Conservation (phyloP, 2,797 vertebrate species). For the Geotrypetes seraphini region DNA sequence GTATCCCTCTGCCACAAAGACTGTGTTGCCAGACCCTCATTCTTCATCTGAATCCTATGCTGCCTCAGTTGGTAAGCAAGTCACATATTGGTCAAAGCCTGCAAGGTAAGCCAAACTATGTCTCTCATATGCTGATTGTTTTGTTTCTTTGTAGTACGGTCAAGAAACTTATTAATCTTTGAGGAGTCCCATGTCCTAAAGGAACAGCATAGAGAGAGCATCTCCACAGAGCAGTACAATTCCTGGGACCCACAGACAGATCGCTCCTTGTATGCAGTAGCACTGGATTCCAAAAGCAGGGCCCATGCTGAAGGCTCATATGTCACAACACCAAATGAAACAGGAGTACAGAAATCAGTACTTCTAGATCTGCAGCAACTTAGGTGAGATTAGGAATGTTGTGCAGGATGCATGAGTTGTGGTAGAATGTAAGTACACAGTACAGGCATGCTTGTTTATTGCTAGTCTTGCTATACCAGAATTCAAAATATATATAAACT, state of each 20-base stretch:
- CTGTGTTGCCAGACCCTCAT: slow-evolving; percentile 58
- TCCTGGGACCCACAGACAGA: slow-evolving; percentile 60
- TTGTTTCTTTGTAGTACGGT: slow-evolving; percentile 65
- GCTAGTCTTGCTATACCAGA: too few species aligned
- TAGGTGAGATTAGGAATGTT: slow-evolving; percentile 61
- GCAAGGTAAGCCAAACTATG: slow-evolving; percentile 8
- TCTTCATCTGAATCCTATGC: slow-evolving; percentile 74
- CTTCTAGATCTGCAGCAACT: slow-evolving; percentile 71
- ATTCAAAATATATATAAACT: too few species aligned
- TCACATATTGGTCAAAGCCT: rapidly evolving
- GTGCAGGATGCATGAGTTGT: too few species aligned
- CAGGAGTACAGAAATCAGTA: slow-evolving; percentile 61
- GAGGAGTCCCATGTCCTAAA: slow-evolving; percentile 65
- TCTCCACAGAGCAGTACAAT: slow-evolving; percentile 56
- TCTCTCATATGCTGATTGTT: slow-evolving; percentile 13
- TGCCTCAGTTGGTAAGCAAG: slow-evolving; percentile 60
- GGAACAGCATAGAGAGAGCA: slow-evolving; percentile 62
- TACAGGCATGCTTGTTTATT: too few species aligned
- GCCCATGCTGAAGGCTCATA: slow-evolving; percentile 38
- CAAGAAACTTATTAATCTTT: slow-evolving; percentile 79
- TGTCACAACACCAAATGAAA: slow-evolving; percentile 66
- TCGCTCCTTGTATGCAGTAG: too few species aligned
- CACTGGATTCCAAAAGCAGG: too few species aligned
- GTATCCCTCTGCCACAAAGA: slow-evolving; percentile 69
- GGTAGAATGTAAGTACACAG: too few species aligned